Conservation (phyloP, 2,888 invertebrate species). For the Alloplasta piceator region DNA sequence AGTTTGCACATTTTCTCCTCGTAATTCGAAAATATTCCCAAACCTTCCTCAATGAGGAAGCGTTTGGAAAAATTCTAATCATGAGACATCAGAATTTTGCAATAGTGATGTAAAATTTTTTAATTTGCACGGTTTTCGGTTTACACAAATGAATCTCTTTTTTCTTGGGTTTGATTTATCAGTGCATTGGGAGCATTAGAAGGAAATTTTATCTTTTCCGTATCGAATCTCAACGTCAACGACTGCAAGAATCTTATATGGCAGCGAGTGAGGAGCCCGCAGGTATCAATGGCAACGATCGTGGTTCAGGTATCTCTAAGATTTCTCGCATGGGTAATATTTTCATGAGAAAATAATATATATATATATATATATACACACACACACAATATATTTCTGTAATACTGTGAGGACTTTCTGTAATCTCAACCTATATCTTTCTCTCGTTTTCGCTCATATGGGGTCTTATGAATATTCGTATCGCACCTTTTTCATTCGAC, state of each 20-base stretch:
- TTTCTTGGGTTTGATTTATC: no score
- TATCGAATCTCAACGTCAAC: conserved; percentile 57
- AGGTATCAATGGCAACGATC: conserved; percentile 62
- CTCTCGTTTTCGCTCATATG: conserved; percentile 10
- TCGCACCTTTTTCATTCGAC: conserved; percentile 39
- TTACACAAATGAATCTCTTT: no score
- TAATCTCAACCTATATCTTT: conserved; percentile 49
- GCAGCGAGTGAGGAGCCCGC: conserved; percentile 41
- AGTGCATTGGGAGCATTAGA: not conserved
- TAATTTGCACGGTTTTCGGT: no score
- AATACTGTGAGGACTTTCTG: conserved; percentile 40
- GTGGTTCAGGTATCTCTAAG: conserved; percentile 58
- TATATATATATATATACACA: not conserved
- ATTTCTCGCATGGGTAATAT: conserved; percentile 41
- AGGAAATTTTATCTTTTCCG: conserved; percentile 31
- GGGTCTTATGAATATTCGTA: conserved; percentile 29
- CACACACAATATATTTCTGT: conserved; percentile 3
- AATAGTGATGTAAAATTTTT: no score
- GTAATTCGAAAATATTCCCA: no score
- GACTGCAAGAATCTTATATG: conserved; percentile 47
- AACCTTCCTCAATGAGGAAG: no score
- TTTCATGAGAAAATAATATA: not conserved
- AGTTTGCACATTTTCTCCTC: no score
- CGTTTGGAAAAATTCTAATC: no score
- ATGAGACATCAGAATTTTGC: no score